A percentile compares a stretch with the other conserved stretches of the same genome.
Evolutionary conservation across 2,797 vertebrate species (phyloP).

Genomic region (Menidia menidia): DNA sequence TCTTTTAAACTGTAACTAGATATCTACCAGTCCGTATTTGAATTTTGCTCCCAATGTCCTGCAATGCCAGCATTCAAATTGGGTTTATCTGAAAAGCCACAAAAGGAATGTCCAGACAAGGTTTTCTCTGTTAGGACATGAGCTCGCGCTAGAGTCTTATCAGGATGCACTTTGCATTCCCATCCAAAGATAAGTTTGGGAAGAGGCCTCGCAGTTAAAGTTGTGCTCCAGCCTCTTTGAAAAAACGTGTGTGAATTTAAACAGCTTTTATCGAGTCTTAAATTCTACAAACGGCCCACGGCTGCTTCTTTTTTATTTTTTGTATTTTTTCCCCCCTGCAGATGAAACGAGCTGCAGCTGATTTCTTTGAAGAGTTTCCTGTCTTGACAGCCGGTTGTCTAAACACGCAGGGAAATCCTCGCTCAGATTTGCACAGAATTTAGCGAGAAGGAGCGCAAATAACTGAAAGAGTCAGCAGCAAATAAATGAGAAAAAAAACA

Average conservation of each 20-base stretch:
- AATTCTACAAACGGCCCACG: background rate
- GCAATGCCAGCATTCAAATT: conserved; percentile 55
- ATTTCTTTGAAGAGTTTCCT: background rate
- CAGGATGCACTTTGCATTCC: conserved; percentile 40
- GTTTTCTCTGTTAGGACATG: conserved; percentile 11
- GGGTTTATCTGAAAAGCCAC: conserved; percentile 34
- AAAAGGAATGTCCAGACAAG: conserved; percentile 11
- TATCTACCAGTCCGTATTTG: conserved; percentile 24
- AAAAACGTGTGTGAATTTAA: background rate
- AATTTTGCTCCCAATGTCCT: conserved; percentile 9
- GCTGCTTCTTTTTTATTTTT: background rate
- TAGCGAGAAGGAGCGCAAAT: background rate
- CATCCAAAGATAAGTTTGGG: conserved; percentile 15
- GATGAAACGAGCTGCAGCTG: background rate
- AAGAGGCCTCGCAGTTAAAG: background rate
- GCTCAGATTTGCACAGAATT: background rate
- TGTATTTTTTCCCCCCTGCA: too few species aligned
- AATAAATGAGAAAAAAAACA: background rate
- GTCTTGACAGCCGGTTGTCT: background rate
- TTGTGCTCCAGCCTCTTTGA: conserved; percentile 5
- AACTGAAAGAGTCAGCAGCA: background rate
- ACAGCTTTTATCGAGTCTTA: background rate
- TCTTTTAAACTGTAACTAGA: conserved; percentile 10
- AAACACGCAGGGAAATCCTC: background rate
- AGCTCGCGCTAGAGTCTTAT: conserved; percentile 26